Evolutionary conservation across 2,797 vertebrate genomes (phyloP).

Genomic region (Syngnathus acus): DNA sequence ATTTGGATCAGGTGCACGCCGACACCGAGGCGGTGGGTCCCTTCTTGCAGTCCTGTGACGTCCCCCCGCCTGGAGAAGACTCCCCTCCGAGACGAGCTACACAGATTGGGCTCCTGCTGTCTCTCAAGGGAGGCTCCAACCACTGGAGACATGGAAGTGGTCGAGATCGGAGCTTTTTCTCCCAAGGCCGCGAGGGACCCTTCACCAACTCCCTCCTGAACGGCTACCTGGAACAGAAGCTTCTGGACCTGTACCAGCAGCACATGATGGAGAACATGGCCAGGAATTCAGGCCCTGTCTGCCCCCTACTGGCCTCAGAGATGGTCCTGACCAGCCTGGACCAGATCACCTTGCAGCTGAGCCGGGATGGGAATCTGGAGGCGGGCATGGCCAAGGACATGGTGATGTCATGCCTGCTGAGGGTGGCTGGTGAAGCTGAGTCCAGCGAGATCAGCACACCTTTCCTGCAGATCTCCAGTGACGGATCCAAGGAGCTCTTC

Average conservation of each 20-base stretch:
- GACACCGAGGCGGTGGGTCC: slow-evolving; percentile 68
- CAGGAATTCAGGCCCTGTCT: slow-evolving; percentile 62
- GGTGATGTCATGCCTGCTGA: slow-evolving; percentile 83
- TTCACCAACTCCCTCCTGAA: slow-evolving; percentile 89
- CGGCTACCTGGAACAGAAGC: slow-evolving; percentile 87
- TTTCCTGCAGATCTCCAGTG: slow-evolving; percentile 85
- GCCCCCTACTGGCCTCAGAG: slow-evolving; percentile 83
- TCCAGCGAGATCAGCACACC: slow-evolving; percentile 93
- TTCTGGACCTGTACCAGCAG: slow-evolving; percentile 88
- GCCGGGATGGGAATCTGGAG: slow-evolving; percentile 85
- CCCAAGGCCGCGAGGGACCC: slow-evolving; percentile 79
- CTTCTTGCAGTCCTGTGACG: slow-evolving; percentile 85
- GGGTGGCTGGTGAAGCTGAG: slow-evolving; percentile 78
- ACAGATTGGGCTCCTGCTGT: slow-evolving; percentile 38
- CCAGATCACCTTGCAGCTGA: slow-evolving; percentile 88
- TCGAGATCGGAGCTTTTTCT: slow-evolving; percentile 74
- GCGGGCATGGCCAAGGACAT: slow-evolving; percentile 86
- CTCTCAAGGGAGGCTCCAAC: slow-evolving; percentile 65
- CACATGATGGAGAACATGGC: slow-evolving; percentile 84
- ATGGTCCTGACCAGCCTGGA: slow-evolving; percentile 85
- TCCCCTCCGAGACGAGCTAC: slow-evolving; percentile 49
- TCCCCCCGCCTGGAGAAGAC: slow-evolving; percentile 75
- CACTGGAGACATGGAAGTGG: slow-evolving; percentile 75
- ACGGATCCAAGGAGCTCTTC: slow-evolving; percentile 27
- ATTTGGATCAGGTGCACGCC: slow-evolving; percentile 62